Evolutionary conservation across 2,888 invertebrate genomes (phyloP), one percentile per base, ranked within the genome.

Genomic region (Cyrtodaria siliqua): DNA sequence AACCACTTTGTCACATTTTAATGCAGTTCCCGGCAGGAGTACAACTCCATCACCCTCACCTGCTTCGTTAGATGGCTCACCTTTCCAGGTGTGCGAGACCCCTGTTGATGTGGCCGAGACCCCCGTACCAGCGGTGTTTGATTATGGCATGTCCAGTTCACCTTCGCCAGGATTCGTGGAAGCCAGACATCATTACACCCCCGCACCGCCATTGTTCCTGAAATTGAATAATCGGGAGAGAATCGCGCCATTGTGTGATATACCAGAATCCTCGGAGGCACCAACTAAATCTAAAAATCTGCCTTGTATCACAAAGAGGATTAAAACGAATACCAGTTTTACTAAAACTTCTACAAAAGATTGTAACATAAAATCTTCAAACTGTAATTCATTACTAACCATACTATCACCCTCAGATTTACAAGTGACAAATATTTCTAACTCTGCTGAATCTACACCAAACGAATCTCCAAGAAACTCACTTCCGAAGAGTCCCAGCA

Each of bases 171-270:
- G 24, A 14, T 53, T 44, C 16, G 42, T 49, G n/a, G 64, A 60
- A 4, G 66, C 72, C 38, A 59, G 72, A 55, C 72, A 72, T 49
- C 72, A 72, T 42, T 38, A 72, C 27, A 72, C 64, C 18, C 72
- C 72, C 16, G 72, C 72, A 47, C 72, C 72, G 14, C 60, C 72
- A 16, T 23, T 72, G 12, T 27, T 20, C 18, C 29, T 66, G 8
- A 66, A 27, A 20, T 26, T 42, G 16, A 42, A 29, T 14, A 24
- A 47, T 12, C 4, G 33, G 33, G 33, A 33, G 12, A 33, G 12
- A 8, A 33, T 8, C 6, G 12, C 33, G 12, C n/a, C n/a, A n/a
- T n/a, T n/a, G n/a, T n/a, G n/a, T n/a, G n/a, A n/a, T n/a, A n/a
- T n/a, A n/a, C n/a, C n/a, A n/a, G 33, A 33, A 33, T 12, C 33